These are phyloP conservation scores for Charina bottae DNA, from an alignment of 2,113 vertebrate species.

Conservation along the genomic window DNA sequence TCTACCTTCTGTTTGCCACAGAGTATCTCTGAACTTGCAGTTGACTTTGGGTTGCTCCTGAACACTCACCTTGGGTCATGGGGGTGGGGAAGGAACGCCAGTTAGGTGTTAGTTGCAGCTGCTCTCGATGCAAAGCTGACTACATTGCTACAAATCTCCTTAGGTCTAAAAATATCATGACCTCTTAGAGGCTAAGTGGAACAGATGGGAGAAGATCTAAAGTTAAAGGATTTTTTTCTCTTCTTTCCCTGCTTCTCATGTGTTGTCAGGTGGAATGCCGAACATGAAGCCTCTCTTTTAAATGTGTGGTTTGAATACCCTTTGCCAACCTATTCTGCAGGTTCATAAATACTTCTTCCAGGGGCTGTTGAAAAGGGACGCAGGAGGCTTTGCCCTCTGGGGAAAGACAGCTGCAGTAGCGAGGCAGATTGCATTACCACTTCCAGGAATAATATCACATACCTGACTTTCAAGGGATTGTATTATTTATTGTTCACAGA, in stretches of 20 bases:
- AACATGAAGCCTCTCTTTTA: not conserved
- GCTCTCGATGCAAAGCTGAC: constrained; percentile 49
- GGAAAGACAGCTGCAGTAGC: constrained; percentile 8
- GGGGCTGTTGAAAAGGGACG: not conserved
- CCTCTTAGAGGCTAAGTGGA: constrained; percentile 44
- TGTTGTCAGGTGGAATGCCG: not conserved
- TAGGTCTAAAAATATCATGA: constrained; percentile 77
- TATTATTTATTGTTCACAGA: not conserved
- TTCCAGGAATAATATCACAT: constrained; percentile 25
- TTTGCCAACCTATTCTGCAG: not conserved
- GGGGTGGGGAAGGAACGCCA: not conserved
- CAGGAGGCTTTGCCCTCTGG: not conserved
- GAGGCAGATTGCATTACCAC: constrained; percentile 7
- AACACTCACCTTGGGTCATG: not conserved
- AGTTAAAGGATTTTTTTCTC: rapidly evolving
- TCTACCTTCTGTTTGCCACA: not conserved
- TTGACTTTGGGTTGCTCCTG: not conserved
- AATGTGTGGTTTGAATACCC: not conserved
- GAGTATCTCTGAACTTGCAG: not conserved
- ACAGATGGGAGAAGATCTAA: constrained; percentile 38
- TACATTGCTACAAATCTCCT: constrained; percentile 78
- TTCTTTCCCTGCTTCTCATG: not conserved
- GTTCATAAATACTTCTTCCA: not conserved
- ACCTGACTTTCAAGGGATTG: constrained; percentile 5
- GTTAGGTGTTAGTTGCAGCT: constrained; percentile 11